These are phyloP conservation scores for Vimba vimba DNA, from an alignment of 2,113 vertebrate species.

Conservation along the genomic window DNA sequence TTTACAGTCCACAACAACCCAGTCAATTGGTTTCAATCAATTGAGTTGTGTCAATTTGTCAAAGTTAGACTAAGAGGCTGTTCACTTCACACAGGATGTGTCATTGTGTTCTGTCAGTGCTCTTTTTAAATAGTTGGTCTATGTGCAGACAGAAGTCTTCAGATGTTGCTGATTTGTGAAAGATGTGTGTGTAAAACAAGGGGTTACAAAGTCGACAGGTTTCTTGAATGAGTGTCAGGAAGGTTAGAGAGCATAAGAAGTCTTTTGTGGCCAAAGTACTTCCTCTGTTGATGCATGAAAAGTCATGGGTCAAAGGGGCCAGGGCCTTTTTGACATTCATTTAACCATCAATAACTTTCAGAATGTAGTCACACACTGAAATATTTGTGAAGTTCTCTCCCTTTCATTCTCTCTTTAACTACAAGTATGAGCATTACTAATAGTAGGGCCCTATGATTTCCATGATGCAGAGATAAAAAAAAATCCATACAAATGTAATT, in stretches of 20 bases:
- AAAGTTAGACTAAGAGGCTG: not conserved
- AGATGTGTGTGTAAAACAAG: not conserved
- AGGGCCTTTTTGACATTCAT: constrained; percentile 60
- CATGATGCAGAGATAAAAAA: not conserved
- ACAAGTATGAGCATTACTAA: not conserved
- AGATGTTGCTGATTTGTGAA: not conserved
- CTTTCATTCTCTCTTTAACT: not conserved
- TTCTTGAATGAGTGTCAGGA: constrained; percentile 1
- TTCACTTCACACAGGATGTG: not conserved
- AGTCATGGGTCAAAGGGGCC: constrained; percentile 63
- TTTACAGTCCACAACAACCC: not conserved
- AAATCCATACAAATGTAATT: not conserved
- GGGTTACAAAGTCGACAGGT: constrained; percentile 31
- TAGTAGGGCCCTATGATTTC: not conserved
- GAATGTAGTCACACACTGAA: constrained; percentile 32
- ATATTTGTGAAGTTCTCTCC: not conserved
- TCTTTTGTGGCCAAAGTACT: constrained; percentile 61
- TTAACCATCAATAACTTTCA: constrained; percentile 54
- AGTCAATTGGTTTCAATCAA: not conserved
- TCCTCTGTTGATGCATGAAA: constrained; percentile 65
- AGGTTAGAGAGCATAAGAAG: constrained; percentile 42
- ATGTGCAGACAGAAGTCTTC: not conserved
- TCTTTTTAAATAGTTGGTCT: not conserved
- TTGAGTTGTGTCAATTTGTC: not conserved
- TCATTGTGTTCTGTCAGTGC: not conserved